Base-by-base conservation (phyloP, 2,113 vertebrate species). In the Oophaga pumilio region DNA sequence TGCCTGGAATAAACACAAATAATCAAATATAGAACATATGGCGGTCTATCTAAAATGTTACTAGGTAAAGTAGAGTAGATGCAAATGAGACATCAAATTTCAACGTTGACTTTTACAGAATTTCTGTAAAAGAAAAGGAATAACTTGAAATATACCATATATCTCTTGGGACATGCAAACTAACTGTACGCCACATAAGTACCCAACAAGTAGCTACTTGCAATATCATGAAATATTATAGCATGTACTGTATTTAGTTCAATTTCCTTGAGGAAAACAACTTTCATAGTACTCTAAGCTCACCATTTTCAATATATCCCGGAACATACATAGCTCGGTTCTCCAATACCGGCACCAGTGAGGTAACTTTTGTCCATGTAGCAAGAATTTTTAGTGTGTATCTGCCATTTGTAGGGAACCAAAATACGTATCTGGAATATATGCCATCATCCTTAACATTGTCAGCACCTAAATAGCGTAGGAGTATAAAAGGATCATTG, bases 401-500 rank as follows among this genome's bases (percentile, higher is more conserved):
- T 89, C 89, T 94, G 22, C 93, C 94, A 83, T 78, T 90, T 79
- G 20, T 73, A 76, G 83, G 49, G 28, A 94, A 90, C 57, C 90
- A 82, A 86, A 92, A 92, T 82, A 94, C 92, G 89, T 93, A 94
- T 81, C 89, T 93, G 3, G 94, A 94, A 90, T 95, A 95, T 84
- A 94, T 87, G 1, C 94, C 93, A 89, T 95, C 93, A 85, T 92
- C 78, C 91, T 91, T 91, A 22, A 90, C 84, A 86, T 86, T 22
- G 89, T 95, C 93, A 83, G 93, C 93, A 90, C 92, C 93, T 94
- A 89, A 15, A 59, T 17, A 9, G n/a, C 8, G 52, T 28, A 22
- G 26, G 53, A 33, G 76, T 53, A 22, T 4, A 83, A 33, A 59
- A 78, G 18, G 8, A 3, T 18, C 26, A 60, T 20, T 2, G 33